Percentiles rank a stretch among this genome's conserved stretches.
These are phyloP conservation scores for Catocala fraxini DNA, from an alignment of 2,888 invertebrate species.

Conservation along the genomic window DNA sequence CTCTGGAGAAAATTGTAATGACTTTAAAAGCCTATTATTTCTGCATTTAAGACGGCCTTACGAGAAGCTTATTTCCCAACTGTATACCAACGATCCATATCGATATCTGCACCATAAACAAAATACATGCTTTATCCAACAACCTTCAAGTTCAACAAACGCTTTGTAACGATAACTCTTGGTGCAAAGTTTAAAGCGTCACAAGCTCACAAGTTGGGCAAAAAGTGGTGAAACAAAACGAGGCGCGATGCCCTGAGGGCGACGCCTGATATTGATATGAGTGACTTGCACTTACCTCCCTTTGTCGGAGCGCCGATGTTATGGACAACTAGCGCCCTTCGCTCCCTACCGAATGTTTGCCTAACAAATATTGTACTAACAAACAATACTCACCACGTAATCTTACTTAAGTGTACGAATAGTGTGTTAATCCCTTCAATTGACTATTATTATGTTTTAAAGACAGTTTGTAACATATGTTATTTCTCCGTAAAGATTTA, in stretches of 20 bases:
- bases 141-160: constrained; percentile 27
- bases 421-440: constrained; percentile 55
- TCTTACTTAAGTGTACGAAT: constrained; percentile 70
- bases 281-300: constrained; percentile 86
- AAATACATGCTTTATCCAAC: constrained; percentile 30
- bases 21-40: no score
- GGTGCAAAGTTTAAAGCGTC: constrained; percentile 51
- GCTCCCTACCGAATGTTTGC: constrained; percentile 63
- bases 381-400: constrained; percentile 75
- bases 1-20: no score
- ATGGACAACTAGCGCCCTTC: constrained; percentile 76
- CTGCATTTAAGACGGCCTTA: no score
- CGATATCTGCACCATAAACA: constrained; percentile 13
- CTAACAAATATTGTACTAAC: constrained; percentile 79
- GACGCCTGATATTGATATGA: constrained; percentile 83
- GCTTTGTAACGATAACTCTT: constrained; percentile 53
- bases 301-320: constrained; percentile 61
- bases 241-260: constrained; percentile 54
- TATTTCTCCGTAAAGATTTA: no score
- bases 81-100: background rate
- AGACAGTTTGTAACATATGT: background rate
- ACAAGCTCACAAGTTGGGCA: constrained; percentile 64
- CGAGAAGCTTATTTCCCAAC: no score
- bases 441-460: constrained; percentile 29
- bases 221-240: constrained; percentile 81